A percentile compares a stretch with the other conserved stretches of the same genome.
These are phyloP conservation scores for Trichomalopsis sarcophagae DNA, from an alignment of 1,140 invertebrate species.

Conservation along the genomic window DNA sequence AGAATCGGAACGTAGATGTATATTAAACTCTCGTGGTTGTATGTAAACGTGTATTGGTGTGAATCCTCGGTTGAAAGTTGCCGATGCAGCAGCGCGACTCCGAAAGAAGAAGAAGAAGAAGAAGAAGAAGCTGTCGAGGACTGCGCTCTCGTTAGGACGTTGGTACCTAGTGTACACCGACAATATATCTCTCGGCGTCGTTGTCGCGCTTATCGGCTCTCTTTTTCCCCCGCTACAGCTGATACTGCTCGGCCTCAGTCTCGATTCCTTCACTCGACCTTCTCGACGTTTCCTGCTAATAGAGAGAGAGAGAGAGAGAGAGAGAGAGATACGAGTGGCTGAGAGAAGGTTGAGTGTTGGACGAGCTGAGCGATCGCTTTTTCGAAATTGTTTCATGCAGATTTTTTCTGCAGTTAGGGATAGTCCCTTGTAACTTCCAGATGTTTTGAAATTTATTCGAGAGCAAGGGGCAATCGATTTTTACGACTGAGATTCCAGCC, in stretches of 20 bases:
- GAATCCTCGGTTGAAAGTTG: not conserved
- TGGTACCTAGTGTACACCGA: not conserved
- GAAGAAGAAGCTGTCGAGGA: not conserved
- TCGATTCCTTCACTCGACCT: not conserved
- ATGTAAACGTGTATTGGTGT: too few species aligned
- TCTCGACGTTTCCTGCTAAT: not conserved
- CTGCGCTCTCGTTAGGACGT: not conserved
- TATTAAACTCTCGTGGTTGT: too few species aligned
- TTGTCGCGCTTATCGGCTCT: not conserved
- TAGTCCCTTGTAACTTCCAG: not conserved
- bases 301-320: not conserved
- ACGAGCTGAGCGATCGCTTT: not conserved
- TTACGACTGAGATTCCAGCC: not conserved
- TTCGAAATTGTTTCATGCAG: not conserved
- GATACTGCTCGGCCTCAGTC: not conserved
- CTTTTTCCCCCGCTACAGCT: not conserved
- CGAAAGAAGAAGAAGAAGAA: not conserved
- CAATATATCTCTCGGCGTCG: not conserved
- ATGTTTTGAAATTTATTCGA: not conserved
- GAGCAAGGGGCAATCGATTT: not conserved
- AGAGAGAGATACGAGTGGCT: not conserved
- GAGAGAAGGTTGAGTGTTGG: not conserved
- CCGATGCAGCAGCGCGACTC: not conserved
- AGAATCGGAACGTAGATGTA: too few species aligned
- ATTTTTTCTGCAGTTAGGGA: too few species aligned